These are phyloP conservation scores for Drosophila lutescens DNA, from an alignment of 2,888 invertebrate species.

Conservation along the genomic window DNA sequence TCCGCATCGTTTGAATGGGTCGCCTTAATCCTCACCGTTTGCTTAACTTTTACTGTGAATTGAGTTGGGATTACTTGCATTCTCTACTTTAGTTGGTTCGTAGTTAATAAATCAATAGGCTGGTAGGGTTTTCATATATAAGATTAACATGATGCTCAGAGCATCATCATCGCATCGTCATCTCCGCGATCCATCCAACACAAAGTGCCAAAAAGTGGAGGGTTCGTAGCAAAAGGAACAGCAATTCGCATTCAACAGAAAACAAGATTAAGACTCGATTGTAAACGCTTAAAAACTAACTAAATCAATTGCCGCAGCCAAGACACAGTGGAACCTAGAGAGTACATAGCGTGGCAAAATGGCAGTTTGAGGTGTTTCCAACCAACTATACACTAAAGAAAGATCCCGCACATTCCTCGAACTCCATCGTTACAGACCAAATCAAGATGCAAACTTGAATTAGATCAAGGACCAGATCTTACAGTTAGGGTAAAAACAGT, in stretches of 20 bases:
- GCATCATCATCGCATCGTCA: constrained; percentile 55
- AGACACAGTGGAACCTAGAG: constrained; percentile 52
- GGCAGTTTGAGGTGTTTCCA: constrained; percentile 48
- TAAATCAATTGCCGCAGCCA: constrained; percentile 66
- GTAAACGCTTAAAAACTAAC: constrained; percentile 74
- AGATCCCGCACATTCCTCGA: constrained; percentile 10
- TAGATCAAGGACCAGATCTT: constrained; percentile 17
- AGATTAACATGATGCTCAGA: constrained; percentile 68
- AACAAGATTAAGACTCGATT: constrained; percentile 64
- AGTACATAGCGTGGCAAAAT: constrained; percentile 63
- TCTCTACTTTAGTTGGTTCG: constrained; percentile 42
- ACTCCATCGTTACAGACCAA: constrained; percentile 24
- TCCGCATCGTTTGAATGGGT: constrained; percentile 43
- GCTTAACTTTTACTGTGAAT: constrained; percentile 31
- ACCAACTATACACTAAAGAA: constrained; percentile 32
- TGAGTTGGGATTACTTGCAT: constrained; percentile 21
- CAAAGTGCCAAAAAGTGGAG: constrained; percentile 52
- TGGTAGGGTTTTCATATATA: constrained; percentile 53
- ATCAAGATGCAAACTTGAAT: not conserved
- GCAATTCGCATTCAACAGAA: constrained; percentile 61
- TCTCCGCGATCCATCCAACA: constrained; percentile 49
- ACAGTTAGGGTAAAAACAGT: constrained; percentile 15
- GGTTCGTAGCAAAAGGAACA: constrained; percentile 69
- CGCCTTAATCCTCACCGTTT: constrained; percentile 40
- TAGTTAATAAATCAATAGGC: constrained; percentile 57